A percentile compares a stretch with the other conserved stretches of the same genome.
Evolutionary conservation across 1,140 invertebrate genomes (phyloP).

Genomic region (Halictus rubicundus): DNA sequence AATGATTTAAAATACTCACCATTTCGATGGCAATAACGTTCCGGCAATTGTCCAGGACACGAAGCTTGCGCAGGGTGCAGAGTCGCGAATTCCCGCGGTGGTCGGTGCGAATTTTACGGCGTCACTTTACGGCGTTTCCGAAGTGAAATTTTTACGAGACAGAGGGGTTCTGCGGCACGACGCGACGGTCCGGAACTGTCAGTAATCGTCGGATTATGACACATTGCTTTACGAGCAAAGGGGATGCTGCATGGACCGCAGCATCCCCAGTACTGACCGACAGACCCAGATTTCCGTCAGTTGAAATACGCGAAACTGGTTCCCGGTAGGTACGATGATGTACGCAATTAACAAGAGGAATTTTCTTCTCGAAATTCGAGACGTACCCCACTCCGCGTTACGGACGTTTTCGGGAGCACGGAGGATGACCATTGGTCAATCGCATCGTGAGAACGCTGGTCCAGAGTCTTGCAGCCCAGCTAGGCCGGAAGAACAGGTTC

Average conservation of each 20-base stretch:
- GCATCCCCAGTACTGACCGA: constrained; percentile 74
- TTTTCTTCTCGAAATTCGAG: constrained; percentile 65
- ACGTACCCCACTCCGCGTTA: constrained; percentile 44
- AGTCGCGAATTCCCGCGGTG: neutral
- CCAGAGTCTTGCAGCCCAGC: constrained; percentile 49
- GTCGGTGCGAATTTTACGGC: neutral
- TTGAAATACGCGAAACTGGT: constrained; percentile 70
- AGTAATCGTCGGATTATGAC: constrained; percentile 36
- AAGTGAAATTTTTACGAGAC: constrained; percentile 36
- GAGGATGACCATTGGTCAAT: constrained; percentile 63
- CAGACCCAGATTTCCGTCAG: constrained; percentile 60
- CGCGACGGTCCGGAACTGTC: constrained; percentile 47
- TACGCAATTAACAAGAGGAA: constrained; percentile 61
- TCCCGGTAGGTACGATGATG: constrained; percentile 39
- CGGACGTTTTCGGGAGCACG: constrained; percentile 45
- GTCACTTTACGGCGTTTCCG: neutral
- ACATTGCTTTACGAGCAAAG: constrained; percentile 56
- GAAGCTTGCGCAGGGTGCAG: neutral
- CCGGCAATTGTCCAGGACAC: neutral
- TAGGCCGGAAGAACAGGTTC: constrained; percentile 69
- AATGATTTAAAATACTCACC: constrained; percentile 5
- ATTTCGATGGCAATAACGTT: neutral
- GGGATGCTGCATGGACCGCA: constrained; percentile 69
- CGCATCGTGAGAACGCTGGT: constrained; percentile 74
- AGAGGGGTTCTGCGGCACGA: neutral